Base-by-base conservation (phyloP, 92 coral and sea anemone species). In the Parazoanthus swiftii region DNA sequence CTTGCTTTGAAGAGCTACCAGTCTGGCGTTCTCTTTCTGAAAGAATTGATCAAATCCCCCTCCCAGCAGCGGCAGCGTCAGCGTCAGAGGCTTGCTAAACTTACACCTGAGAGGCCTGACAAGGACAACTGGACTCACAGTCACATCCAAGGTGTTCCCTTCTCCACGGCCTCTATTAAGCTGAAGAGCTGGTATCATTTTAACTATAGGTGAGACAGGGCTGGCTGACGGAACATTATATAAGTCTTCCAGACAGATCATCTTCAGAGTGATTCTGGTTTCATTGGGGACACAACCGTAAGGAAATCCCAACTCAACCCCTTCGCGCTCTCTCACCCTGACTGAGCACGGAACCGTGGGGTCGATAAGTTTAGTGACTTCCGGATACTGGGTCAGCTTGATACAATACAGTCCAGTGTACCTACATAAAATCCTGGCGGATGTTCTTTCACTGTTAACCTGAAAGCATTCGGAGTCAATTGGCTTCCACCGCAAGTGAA, bases 41-140 rank as follows among this genome's bases (percentile, higher is more conserved):
- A 95, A 93, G 86, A 95, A 93, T 44, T 88, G 92, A 13, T 90
- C 91, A 89, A 95, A 93, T 6, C 67, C 89, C 70, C 77, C 79
- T 13, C 92, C 98, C 51, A 95, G 50, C 76, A 95, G 80, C 50
- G 98, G 95, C 82, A 95, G 80, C n/a, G 98, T 93, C 15, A 95
- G 91, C 74, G 80, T 83, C 56, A 95, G 66, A 54, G 98, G 98
- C 85, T 89, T 90, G 8, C 90, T 75, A 81, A 95, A 95, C 88
- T 89, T 90, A 25, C 85, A 82, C 71, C 85, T 88, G 35, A 91
- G 85, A 20, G 98, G 96, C 36, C 93, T 89, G 59, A 95, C 90
- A 6, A 93, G 94, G 70, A 95, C 96, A 54, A 93, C 93, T 6
- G 98, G 98, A 76, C 94, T 95, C 38, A 93, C 93, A n/a, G 93